Base-by-base conservation (phyloP, 1,140 invertebrate genomes). In the Hypothenemus hampei region DNA sequence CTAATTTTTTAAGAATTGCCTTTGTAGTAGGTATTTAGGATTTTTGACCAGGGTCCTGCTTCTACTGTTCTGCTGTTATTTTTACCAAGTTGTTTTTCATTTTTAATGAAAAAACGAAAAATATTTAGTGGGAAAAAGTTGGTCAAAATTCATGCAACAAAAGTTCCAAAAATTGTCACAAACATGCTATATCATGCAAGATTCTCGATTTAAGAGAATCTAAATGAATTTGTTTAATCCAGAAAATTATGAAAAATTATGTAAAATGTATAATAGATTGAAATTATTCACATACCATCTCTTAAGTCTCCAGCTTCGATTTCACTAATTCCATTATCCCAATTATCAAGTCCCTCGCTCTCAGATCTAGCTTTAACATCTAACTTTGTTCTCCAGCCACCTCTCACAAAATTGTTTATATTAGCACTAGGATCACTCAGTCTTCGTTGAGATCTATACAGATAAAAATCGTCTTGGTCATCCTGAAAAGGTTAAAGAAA, bases 391-490 rank as follows among this genome's bases (percentile, higher is more conserved):
- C 82, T 81, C 86, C 86, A 90, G 0, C 86, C 85, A 51, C 89
- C 86, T 23, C 89, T 81, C 7, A 89, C 84, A 68, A 89, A 94
- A 66, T 87, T 90, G 67, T 91, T 89, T n/a, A 96, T 75, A 73
- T 93, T 94, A 11, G 90, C 85, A 71, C 91, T 94, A 3, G 93
- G 93, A 76, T 97, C 93, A 68, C 92, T 96, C 59, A 96, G 79
- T 31, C 93, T 80, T 43, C 93, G 79, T 74, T 95, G 87, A 60
- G 80, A 68, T 11, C 85, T 77, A 65, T 87, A 89, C 53, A 87
- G 78, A 72, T 85, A 89, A 69, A 88, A 81, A 57, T 91, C 88
- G 64, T 91, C 89, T 7, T 86, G 84, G 70, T 91, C 89, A 60
- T 85, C 83, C 63, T 56, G 23, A 26, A 46, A 54, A 13, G 8